Conservation (phyloP, 2,113 vertebrate genomes). For the Petromus typicus region DNA sequence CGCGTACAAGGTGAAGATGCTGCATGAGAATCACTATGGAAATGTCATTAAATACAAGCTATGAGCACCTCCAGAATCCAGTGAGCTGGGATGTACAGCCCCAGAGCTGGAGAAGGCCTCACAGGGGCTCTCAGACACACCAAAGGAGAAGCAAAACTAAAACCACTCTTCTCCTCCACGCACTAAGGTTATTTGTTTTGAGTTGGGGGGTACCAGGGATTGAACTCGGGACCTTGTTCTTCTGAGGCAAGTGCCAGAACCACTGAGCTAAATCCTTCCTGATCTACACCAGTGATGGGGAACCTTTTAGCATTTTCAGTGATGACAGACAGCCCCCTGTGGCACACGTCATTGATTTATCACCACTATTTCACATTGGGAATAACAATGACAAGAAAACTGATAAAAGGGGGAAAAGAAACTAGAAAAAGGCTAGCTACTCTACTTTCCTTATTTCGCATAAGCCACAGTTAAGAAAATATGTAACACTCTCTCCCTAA, state of each 20-base stretch:
- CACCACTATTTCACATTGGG: background rate
- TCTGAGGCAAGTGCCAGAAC: too few relatives aligned
- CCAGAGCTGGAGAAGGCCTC: conserved; percentile 6
- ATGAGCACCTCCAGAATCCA: background rate
- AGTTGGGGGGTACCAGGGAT: too few relatives aligned
- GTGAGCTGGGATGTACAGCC: background rate
- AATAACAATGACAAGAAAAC: background rate
- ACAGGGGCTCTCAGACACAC: background rate
- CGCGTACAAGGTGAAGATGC: background rate
- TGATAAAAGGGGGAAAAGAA: background rate
- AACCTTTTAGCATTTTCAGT: background rate
- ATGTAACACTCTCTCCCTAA: background rate
- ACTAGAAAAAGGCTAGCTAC: background rate
- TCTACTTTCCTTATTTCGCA: conserved; percentile 9
- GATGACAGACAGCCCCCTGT: background rate
- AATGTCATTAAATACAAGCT: conserved; percentile 26
- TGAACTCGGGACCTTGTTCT: too few relatives aligned
- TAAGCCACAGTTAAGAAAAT: background rate
- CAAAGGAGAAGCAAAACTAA: background rate
- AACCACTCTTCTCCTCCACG: background rate
- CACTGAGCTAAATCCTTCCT: too few relatives aligned
- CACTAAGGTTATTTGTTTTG: background rate
- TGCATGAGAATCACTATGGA: conserved; percentile 3
- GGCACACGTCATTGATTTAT: background rate
- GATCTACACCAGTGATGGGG: background rate